These are phyloP conservation scores for Lagopus muta DNA, from an alignment of 2,113 vertebrate genomes.

Conservation along the genomic window DNA sequence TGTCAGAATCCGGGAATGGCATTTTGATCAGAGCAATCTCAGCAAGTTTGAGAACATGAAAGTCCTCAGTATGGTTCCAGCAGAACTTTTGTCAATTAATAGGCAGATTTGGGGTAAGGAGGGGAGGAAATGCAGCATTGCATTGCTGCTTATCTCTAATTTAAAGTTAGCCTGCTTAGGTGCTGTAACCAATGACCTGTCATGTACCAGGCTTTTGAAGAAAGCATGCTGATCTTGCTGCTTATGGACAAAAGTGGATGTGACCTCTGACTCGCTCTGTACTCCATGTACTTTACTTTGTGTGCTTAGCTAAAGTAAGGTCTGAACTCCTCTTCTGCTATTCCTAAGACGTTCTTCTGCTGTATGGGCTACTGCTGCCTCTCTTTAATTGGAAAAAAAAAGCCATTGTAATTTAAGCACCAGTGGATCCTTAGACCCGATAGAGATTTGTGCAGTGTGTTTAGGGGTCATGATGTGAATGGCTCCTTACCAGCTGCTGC, in stretches of 20 bases:
- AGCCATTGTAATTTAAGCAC: neutral
- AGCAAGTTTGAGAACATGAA: neutral
- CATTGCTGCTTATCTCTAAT: neutral
- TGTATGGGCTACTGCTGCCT: neutral
- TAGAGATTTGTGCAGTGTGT: neutral
- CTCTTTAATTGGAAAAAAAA: neutral
- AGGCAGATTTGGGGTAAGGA: neutral
- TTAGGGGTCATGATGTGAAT: neutral
- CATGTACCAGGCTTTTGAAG: neutral
- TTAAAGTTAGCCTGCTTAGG: neutral
- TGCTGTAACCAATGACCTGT: neutral
- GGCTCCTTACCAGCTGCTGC: neutral
- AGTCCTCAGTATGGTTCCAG: neutral
- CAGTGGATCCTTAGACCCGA: neutral
- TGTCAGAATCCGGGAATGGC: neutral
- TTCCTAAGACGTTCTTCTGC: neutral
- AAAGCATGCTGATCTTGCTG: neutral
- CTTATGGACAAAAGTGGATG: neutral
- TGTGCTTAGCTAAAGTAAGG: neutral
- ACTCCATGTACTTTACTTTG: neutral
- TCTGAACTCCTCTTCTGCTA: neutral
- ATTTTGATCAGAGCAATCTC: neutral
- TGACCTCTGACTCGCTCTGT: neutral
- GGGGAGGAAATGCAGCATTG: neutral
- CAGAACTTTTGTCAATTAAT: neutral